Evolutionary conservation across 1,140 invertebrate species (phyloP).

Genomic region (Chironomus striatipennis): DNA sequence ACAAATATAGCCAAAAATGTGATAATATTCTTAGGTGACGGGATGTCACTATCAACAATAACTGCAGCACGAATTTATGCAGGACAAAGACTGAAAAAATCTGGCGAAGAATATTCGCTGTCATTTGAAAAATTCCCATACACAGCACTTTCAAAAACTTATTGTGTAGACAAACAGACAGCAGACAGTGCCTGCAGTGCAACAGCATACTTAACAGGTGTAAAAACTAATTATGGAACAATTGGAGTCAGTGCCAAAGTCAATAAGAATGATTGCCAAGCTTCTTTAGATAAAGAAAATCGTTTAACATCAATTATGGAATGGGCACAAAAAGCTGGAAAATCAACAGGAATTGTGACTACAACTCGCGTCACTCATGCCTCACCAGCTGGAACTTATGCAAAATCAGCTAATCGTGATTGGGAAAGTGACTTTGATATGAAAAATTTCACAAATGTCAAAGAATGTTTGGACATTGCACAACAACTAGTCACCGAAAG

Average conservation of each 20-base stretch:
- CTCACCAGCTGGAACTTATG: conserved; percentile 78
- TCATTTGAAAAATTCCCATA: conserved; percentile 71
- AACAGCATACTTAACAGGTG: conserved; percentile 61
- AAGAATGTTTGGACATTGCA: conserved; percentile 56
- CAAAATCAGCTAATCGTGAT: conserved; percentile 41
- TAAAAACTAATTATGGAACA: conserved; percentile 58
- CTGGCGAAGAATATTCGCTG: conserved; percentile 57
- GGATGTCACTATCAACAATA: conserved; percentile 68
- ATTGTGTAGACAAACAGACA: conserved; percentile 70
- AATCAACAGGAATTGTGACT: conserved; percentile 71
- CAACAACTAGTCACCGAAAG: conserved; percentile 55
- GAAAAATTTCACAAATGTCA: conserved; percentile 26
- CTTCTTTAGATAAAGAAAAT: conserved; percentile 47
- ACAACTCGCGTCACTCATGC: conserved; percentile 87
- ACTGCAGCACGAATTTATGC: conserved; percentile 59
- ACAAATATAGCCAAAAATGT: conserved; percentile 56
- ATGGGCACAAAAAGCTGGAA: conserved; percentile 57
- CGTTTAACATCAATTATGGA: conserved; percentile 39
- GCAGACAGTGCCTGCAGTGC: conserved; percentile 66
- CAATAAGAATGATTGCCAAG: conserved; percentile 51
- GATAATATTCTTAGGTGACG: conserved; percentile 72
- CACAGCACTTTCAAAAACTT: conserved; percentile 69
- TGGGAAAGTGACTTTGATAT: conserved; percentile 38
- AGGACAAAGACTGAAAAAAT: conserved; percentile 46
- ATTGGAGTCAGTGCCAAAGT: conserved; percentile 57